Evolutionary conservation across 1,140 invertebrate genomes (phyloP).

Genomic region (Galendromus occidentalis): DNA sequence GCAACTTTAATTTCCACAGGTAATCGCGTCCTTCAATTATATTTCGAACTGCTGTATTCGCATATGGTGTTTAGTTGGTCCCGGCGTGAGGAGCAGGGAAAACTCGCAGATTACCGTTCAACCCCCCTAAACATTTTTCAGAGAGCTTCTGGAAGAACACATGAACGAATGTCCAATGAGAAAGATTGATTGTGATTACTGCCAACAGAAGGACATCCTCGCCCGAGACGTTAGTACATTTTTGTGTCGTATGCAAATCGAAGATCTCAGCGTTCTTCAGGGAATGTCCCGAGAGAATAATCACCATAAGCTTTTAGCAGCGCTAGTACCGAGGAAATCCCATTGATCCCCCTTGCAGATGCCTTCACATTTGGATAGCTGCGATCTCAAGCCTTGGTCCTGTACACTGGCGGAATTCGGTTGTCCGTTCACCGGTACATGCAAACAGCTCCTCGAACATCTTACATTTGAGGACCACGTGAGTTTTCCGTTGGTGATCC

Average conservation of each 20-base stretch:
- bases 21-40: not conserved
- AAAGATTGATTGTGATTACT: conserved; percentile 11
- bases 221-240: not conserved
- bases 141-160: conserved; percentile 4
- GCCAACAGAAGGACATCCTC: not conserved
- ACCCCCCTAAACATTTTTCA: too few relatives aligned
- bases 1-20: conserved; percentile 9
- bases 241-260: too few relatives aligned
- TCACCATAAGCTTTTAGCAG: not conserved
- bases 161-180: conserved; percentile 9
- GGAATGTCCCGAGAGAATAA: too few relatives aligned
- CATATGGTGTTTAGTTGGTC: too few relatives aligned
- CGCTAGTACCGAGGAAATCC: not conserved
- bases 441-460: conserved; percentile 8
- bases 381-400: not conserved
- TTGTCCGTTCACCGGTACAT: not conserved
- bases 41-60: too few relatives aligned
- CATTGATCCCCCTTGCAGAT: not conserved
- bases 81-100: too few relatives aligned
- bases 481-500: not conserved
- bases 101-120: too few relatives aligned
- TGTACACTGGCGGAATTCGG: conserved; percentile 1
- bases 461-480: conserved; percentile 10
- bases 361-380: not conserved
- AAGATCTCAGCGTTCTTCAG: too few relatives aligned